Conservation (phyloP, 2,888 invertebrate species). For the Drosophila acutilabella region DNA sequence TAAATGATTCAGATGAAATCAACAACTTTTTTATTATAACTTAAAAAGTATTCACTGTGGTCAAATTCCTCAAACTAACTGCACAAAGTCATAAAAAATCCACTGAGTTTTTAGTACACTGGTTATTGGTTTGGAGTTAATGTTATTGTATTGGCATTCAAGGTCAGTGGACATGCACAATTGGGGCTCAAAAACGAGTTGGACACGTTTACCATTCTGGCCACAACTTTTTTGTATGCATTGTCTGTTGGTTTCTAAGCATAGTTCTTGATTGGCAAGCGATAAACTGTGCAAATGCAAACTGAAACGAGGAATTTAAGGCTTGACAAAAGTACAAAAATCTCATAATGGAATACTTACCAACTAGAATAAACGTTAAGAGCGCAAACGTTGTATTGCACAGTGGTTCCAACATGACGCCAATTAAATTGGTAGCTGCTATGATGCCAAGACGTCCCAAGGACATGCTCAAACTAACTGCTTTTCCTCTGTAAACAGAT, state of each 20-base stretch:
- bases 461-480: constrained; percentile 76
- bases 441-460: constrained; percentile 78
- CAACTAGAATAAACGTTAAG: constrained; percentile 66
- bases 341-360: constrained; percentile 45
- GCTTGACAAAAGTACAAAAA: too few relatives aligned
- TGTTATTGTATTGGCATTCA: neutral
- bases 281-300: constrained; percentile 67
- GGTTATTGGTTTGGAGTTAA: neutral
- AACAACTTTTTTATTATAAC: too few relatives aligned
- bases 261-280: constrained; percentile 73
- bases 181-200: neutral
- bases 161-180: neutral
- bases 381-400: constrained; percentile 76
- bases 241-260: constrained; percentile 22
- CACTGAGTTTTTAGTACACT: neutral
- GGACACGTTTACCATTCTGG: neutral
- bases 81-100: too few relatives aligned
- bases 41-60: too few relatives aligned
- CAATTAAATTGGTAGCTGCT: constrained; percentile 77
- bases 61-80: neutral
- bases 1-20: constrained; percentile 27
- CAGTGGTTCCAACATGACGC: constrained; percentile 67
- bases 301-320: constrained; percentile 54
- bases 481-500: constrained; percentile 68
- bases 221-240: constrained; percentile 7